Base-by-base conservation (phyloP, 2,888 invertebrate genomes). In the Argyra leucocephala region DNA sequence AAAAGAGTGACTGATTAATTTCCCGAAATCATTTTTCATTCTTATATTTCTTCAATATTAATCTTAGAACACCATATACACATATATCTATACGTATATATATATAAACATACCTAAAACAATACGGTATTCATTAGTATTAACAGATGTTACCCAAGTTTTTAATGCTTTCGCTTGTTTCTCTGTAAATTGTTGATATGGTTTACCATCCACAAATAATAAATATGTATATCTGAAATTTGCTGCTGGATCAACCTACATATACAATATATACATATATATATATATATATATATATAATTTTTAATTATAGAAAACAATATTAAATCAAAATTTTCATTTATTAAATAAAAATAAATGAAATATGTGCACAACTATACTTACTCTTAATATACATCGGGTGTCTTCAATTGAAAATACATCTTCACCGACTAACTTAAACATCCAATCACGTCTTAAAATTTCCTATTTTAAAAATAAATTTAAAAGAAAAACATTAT, bases 391-490 rank as follows among this genome's bases (percentile, higher is more conserved):
- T 57, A 79, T 77, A 66, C 80, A 80, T 10, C 78, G 75, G 2
- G 74, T 66, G 58, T 82, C 80, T 2, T 89, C 89, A 59, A 93
- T 83, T 59, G 81, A 82, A 76, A 95, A 91, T 10, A 83, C 80
- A 78, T 95, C 93, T 70, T 88, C 87, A 1, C 95, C 95, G 0
- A 95, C 94, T 61, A 95, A 77, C 73, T 91, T 90, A 76, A 96
- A 95, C 92, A 95, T 92, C 92, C 93, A 95, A 66, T 95, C 93
- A 68, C 86, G 83, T 21, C 87, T 82, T 15, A 88, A 70, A 4
- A 89, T 82, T 77, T 90, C 91, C 89, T 91, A n/a, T n/a, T n/a
- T 79, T 72, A 64, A 48, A 64, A 37, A 48, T 62, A 36, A 4
- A 37, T n/a, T n/a, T n/a, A n/a, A n/a, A n/a, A 37, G 23, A 36